Percentiles rank a stretch among this genome's conserved stretches.
Conservation (phyloP, 2,797 vertebrate species). For the Sebastolobus altivelis region DNA sequence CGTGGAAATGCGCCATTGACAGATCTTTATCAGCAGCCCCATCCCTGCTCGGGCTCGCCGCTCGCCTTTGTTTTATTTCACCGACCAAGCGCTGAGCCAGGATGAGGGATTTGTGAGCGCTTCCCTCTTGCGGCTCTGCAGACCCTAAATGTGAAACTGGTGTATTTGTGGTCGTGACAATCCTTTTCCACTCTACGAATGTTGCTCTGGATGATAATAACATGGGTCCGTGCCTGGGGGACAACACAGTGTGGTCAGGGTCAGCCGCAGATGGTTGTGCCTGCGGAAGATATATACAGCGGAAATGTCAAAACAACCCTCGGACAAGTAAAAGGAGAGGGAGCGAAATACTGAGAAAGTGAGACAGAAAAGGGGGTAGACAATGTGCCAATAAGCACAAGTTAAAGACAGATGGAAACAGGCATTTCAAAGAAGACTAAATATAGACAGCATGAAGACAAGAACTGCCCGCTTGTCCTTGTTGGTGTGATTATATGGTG, state of each 20-base stretch:
- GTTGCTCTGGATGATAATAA: constrained; percentile 72
- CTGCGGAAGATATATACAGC: constrained; percentile 69
- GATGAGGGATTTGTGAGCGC: constrained; percentile 69
- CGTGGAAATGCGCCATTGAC: constrained; percentile 70
- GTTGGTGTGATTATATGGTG: constrained; percentile 44
- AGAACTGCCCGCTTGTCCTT: constrained; percentile 36
- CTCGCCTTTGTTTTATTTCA: constrained; percentile 77
- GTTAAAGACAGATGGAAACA: constrained; percentile 35
- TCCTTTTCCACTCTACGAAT: constrained; percentile 64
- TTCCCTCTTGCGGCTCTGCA: constrained; percentile 54
- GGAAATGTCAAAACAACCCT: constrained; percentile 75
- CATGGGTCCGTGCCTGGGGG: constrained; percentile 63
- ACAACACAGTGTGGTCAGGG: constrained; percentile 65
- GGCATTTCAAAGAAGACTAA: constrained; percentile 32
- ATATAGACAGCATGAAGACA: constrained; percentile 22
- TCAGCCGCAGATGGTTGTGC: constrained; percentile 68
- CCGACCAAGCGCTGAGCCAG: constrained; percentile 69
- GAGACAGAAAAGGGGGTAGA: constrained; percentile 22
- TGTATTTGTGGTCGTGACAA: constrained; percentile 66
- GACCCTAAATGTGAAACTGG: constrained; percentile 71
- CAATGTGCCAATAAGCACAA: constrained; percentile 27
- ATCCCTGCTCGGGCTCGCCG: constrained; percentile 70
- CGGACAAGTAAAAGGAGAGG: constrained; percentile 51
- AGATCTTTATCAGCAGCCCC: constrained; percentile 79
- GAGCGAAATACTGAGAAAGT: constrained; percentile 33